A percentile compares a stretch with the other conserved stretches of the same genome.
These are phyloP conservation scores for Antitype chi DNA, from an alignment of 2,888 invertebrate genomes.

Conservation along the genomic window DNA sequence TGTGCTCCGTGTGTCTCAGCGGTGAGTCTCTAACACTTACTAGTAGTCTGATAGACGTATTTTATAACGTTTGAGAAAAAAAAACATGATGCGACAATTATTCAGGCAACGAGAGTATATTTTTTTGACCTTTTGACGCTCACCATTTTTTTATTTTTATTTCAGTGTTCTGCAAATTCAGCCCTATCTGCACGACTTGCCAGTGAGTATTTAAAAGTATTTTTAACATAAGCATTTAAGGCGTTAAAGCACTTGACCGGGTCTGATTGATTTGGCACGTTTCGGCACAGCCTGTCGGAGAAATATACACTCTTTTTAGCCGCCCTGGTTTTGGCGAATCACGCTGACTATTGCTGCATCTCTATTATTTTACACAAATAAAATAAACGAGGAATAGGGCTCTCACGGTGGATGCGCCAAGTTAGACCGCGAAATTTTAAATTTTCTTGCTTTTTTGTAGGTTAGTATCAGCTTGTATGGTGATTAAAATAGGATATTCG, in stretches of 20 bases:
- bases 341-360: too few relatives aligned
- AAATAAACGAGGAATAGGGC: not conserved
- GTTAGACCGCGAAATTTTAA: too few relatives aligned
- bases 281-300: not conserved
- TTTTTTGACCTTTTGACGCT: not conserved
- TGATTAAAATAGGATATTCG: too few relatives aligned
- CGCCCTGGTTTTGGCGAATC: not conserved
- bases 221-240: not conserved
- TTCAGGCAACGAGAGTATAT: not conserved
- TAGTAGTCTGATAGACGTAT: not conserved
- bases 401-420: too few relatives aligned
- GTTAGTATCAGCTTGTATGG: too few relatives aligned
- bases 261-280: not conserved
- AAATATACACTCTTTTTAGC: not conserved
- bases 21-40: constrained; percentile 90
- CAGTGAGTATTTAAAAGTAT: constrained; percentile 93
- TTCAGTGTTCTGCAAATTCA: constrained; percentile 98
- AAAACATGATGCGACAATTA: not conserved
- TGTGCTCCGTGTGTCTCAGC: constrained; percentile 99
- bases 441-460: too few relatives aligned
- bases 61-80: not conserved
- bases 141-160: constrained; percentile 63
- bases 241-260: not conserved
- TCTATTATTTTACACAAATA: not conserved
- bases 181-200: constrained; percentile 99